Conservation (phyloP, 92 coral and sea anemone species). For the Desmophyllum pertusum region DNA sequence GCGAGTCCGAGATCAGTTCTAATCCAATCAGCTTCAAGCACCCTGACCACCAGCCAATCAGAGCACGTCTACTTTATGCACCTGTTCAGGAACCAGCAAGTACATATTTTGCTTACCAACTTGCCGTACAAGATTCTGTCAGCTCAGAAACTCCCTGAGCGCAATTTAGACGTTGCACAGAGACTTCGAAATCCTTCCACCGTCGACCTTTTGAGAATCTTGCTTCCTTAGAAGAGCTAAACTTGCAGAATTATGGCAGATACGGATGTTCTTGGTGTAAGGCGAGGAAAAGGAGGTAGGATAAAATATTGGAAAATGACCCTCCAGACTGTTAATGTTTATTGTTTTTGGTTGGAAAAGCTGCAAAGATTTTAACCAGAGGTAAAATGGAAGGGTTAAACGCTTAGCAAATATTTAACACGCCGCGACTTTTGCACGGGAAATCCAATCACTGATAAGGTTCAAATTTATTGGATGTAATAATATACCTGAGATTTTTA, state of each 20-base stretch:
- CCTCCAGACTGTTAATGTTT: not conserved
- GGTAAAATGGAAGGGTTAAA: not conserved
- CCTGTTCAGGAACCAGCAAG: slow-evolving; percentile 82
- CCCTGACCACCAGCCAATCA: slow-evolving; percentile 63
- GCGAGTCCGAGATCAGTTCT: slow-evolving; percentile 59
- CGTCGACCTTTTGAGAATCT: not conserved
- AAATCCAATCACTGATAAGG: not conserved
- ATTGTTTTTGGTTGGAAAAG: not conserved
- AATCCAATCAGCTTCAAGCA: slow-evolving; percentile 61
- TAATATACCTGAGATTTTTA: not conserved
- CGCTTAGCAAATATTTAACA: not conserved
- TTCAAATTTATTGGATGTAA: slow-evolving; percentile 13
- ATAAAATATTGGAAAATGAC: slow-evolving; percentile 4
- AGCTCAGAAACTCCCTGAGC: slow-evolving; percentile 26
- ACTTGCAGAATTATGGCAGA: slow-evolving; percentile 32
- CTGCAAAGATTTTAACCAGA: slow-evolving; percentile 1
- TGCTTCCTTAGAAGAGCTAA: not conserved
- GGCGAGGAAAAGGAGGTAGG: slow-evolving; percentile 27
- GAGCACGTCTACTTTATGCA: slow-evolving; percentile 45
- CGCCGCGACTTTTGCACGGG: not conserved
- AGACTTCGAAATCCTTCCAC: not conserved
- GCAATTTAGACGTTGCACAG: slow-evolving; percentile 10
- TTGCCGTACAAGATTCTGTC: slow-evolving; percentile 17
- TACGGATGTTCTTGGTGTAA: slow-evolving; percentile 18
- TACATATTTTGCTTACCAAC: slow-evolving; percentile 43